Evolutionary conservation across 2,113 vertebrate genomes (phyloP).

Genomic region (Sylvilagus bachmani): DNA sequence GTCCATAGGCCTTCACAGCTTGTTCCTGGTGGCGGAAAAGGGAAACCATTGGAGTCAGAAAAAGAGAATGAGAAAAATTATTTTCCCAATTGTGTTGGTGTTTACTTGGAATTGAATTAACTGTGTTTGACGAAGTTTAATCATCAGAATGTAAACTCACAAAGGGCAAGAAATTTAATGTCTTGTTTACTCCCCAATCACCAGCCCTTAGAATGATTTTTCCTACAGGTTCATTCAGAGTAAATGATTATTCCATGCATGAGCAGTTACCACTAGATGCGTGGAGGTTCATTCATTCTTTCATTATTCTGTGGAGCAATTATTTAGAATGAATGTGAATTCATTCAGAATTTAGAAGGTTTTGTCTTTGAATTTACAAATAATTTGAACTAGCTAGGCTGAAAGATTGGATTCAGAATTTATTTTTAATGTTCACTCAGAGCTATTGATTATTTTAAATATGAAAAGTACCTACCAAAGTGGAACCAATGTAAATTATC

Average conservation of each 20-base stretch:
- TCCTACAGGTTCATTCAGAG: not conserved
- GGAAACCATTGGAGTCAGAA: not conserved
- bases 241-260: not conserved
- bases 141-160: not conserved
- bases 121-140: not conserved
- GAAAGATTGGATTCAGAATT: not conserved
- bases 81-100: not conserved
- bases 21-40: not conserved
- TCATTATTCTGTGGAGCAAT: not conserved
- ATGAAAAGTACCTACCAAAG: not conserved
- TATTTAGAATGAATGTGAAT: not conserved
- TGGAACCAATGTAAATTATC: not conserved
- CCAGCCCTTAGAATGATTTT: not conserved
- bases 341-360: not conserved
- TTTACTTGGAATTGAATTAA: not conserved
- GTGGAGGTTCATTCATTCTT: not conserved
- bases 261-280: not conserved
- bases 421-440: not conserved
- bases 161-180: not conserved
- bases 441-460: not conserved
- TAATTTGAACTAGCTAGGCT: not conserved
- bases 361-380: not conserved
- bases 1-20: rapidly evolving
- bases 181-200: not conserved
- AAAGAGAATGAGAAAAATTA: not conserved